Conservation (phyloP, 2,797 vertebrate species). For the Diglossa cyanea region DNA sequence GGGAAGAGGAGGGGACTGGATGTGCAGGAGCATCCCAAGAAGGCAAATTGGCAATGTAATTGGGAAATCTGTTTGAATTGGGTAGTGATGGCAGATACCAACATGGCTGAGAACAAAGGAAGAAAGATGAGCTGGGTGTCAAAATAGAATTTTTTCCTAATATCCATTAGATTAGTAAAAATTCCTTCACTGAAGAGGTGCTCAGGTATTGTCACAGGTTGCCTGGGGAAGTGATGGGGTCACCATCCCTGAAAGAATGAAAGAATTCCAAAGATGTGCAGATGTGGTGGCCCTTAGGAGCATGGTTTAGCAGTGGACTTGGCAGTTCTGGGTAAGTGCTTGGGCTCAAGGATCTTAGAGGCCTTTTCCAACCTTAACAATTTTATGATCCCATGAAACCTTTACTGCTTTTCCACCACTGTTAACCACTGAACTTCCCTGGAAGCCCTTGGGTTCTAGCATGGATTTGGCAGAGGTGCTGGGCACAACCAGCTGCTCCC, state of each 20-base stretch:
- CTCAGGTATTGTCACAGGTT: not conserved
- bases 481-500: accelerated
- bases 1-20: not conserved
- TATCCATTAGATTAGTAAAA: not conserved
- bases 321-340: not conserved
- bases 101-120: not conserved
- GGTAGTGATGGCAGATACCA: not conserved
- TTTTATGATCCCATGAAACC: not conserved
- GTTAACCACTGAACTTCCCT: not conserved
- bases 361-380: accelerated
- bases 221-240: not conserved
- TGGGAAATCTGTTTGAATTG: not conserved
- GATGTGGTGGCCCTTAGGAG: not conserved
- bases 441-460: not conserved
- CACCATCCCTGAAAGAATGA: not conserved
- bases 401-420: not conserved
- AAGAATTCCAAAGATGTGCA: not conserved
- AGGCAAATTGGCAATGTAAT: not conserved
- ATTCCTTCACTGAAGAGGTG: not conserved
- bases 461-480: accelerated
- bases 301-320: not conserved
- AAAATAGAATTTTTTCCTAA: not conserved
- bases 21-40: not conserved
- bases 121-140: not conserved
- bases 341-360: accelerated